Base-by-base conservation (phyloP, 1,140 invertebrate species). In the Hesperophylax magnus region DNA sequence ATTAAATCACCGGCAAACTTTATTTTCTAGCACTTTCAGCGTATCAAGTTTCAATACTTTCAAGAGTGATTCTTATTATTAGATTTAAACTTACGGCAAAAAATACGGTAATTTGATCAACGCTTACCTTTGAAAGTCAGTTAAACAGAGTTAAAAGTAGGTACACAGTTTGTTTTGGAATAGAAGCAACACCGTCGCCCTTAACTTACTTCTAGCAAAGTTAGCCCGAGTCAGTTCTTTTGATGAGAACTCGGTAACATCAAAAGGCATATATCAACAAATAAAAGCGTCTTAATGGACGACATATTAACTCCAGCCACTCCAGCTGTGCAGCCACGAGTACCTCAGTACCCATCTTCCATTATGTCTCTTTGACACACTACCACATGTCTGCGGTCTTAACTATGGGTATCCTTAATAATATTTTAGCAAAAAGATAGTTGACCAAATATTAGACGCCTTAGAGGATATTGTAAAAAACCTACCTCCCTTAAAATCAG, bases 191-290 rank as follows among this genome's bases (percentile, higher is more conserved):
- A 34, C 63, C 63, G 63, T 22, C 17, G 22, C 17, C 24, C 31
- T 27, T 31, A 31, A 17, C 63, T 67, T n/a, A 14, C 39, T 17
- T 27, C 18, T n/a, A n/a, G 63, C 22, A 11, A 67, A 31, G 3
- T 27, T 31, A 4, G 9, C 63, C 14, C 9, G 31, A 20, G 5
- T 15, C 27, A 76, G 52, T 80, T 80, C 79, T 80, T 80, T 80
- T 80, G 79, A 80, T 71, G 69, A 76, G 69, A 80, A 80, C 69
- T 75, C 39, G 24, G 71, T 27, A 80, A 80, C 56, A 80, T 80
- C 79, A 80, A 80, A 79, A 58, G 60, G 72, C 75, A 65, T 65
- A 27, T 65, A 60, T 80, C 79, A 76, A 71, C 79, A 69, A 69
- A 80, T 77, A 61, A 39, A 77, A 61, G 61, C 54, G 3, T 63